A percentile compares a stretch with the other conserved stretches of the same genome.
These are phyloP conservation scores for Bovichtus diacanthus DNA, from an alignment of 2,797 vertebrate genomes.

Conservation along the genomic window DNA sequence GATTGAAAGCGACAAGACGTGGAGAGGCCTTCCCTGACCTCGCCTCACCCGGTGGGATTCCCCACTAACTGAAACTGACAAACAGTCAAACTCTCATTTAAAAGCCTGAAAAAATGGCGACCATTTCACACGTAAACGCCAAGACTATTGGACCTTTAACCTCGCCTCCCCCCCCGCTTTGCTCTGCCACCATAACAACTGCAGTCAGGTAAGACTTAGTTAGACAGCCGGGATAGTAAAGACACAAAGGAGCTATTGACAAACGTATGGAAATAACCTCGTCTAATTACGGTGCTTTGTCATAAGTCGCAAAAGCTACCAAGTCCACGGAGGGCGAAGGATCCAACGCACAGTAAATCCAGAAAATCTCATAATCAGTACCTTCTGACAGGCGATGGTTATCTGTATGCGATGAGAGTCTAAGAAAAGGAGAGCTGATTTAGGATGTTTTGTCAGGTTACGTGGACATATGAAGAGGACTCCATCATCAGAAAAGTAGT, in stretches of 20 bases:
- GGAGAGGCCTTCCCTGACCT: slow-evolving; percentile 45
- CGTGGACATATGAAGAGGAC: slow-evolving; percentile 14
- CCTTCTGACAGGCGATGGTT: slow-evolving; percentile 46
- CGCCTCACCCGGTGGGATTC: slow-evolving; percentile 39
- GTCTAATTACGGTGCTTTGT: slow-evolving; percentile 68
- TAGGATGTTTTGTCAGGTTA: slow-evolving; percentile 49
- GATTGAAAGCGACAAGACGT: slow-evolving; percentile 55
- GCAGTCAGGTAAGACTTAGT: slow-evolving; percentile 39
- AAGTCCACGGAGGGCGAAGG: slow-evolving; percentile 43
- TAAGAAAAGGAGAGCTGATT: slow-evolving; percentile 46
- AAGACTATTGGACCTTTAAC: slow-evolving; percentile 72
- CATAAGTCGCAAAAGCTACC: slow-evolving; percentile 62
- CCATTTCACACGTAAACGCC: slow-evolving; percentile 76
- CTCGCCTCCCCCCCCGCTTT: slow-evolving; percentile 26
- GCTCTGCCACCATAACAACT: slow-evolving; percentile 46
- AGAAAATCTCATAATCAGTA: slow-evolving; percentile 72
- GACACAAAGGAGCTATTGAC: slow-evolving; percentile 74
- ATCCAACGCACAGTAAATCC: slow-evolving; percentile 62
- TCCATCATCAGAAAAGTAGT: not conserved
- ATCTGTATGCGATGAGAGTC: slow-evolving; percentile 33
- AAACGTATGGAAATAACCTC: slow-evolving; percentile 66
- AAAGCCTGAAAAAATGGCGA: slow-evolving; percentile 67
- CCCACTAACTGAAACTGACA: slow-evolving; percentile 51
- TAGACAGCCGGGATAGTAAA: slow-evolving; percentile 20
- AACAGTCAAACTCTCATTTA: slow-evolving; percentile 65